Base-by-base conservation (phyloP, 2,888 invertebrate species). In the Drosophila fungiperda region DNA sequence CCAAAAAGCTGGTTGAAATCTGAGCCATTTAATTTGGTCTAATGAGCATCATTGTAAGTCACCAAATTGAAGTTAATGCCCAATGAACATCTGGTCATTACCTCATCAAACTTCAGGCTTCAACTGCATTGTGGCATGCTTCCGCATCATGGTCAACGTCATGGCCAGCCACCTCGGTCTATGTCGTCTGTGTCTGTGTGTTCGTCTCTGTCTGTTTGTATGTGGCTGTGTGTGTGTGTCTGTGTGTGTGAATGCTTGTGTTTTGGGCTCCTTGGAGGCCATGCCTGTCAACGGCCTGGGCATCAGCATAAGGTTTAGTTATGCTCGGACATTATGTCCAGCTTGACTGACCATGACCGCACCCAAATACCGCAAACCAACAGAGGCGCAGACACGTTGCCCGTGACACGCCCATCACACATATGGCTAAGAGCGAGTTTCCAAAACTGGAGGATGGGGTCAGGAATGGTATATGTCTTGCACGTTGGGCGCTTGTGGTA, bases 401-500 rank as follows among this genome's bases (percentile, higher is more conserved):
- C 63, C 69, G 48, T 65, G 73, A 76, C 85, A 82, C 78, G 71
- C 67, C 72, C 70, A 69, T 65, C 73, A 50, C 65, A 55, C 26
- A 26, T 35, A 36, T 45, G 45, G 23, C 23, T 23, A 23, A 45
- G 23, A 45, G 15, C 23, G 23, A 23, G 23, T 45, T 6, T 29
- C 29, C 29, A 23, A 65, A 64, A 65, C 26, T 1, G 59, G 23
- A 1, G 11, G 29, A 11, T 15, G 52, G 23, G 15, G 36, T 3
- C 5, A 20, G 23, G 35, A 1, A 42, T 61, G 65, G 23, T 50
- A 48, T 40, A 68, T 68, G 69, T 75, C 82, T 76, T 88, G 89
- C 79, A 77, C 80, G 68, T 67, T 74, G 78, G 75, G 68, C 91
- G 87, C 89, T 82, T 90, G 87, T 90, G 89, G 89, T 77, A 88